These are phyloP conservation scores for Sialis fuliginosa DNA, from an alignment of 2,888 invertebrate species.

Conservation along the genomic window DNA sequence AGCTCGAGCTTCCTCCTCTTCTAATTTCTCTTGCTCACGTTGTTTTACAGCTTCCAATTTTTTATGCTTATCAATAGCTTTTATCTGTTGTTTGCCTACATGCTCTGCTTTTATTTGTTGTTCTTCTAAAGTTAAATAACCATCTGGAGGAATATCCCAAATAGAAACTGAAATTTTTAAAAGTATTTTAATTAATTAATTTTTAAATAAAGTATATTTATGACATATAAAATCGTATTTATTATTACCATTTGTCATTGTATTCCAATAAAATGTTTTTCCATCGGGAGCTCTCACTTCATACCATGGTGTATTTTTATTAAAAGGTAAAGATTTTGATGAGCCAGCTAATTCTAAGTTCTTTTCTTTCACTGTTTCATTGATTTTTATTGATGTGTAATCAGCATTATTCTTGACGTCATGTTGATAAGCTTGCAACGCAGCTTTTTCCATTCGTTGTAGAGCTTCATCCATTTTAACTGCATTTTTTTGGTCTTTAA, in stretches of 20 bases:
- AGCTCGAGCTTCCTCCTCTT: conserved; percentile 32
- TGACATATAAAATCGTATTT: neutral
- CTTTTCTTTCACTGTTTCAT: conserved; percentile 18
- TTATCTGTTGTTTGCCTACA: conserved; percentile 26
- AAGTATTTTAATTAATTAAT: neutral
- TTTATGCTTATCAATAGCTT: conserved; percentile 19
- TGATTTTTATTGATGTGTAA: conserved; percentile 34
- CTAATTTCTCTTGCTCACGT: conserved; percentile 19
- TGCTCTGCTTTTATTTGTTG: conserved; percentile 36
- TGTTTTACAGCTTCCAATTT: conserved; percentile 17
- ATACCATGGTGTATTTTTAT: conserved; percentile 44
- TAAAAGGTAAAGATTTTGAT: conserved; percentile 10
- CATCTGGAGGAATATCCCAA: conserved; percentile 59
- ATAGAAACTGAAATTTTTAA: conserved; percentile 40
- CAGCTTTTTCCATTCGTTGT: conserved; percentile 79
- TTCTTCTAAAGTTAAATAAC: conserved; percentile 46
- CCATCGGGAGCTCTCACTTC: conserved; percentile 64
- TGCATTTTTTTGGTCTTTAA: conserved; percentile 59
- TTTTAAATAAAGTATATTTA: neutral
- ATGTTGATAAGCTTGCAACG: conserved; percentile 70
- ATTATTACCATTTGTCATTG: conserved; percentile 52
- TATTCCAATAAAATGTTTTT: conserved; percentile 73
- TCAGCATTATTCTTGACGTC: conserved; percentile 59
- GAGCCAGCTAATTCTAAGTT: conserved; percentile 18
- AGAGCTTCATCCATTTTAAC: conserved; percentile 63